Evolutionary conservation across 2,888 invertebrate species (phyloP).

Genomic region (Eurytoma californica): DNA sequence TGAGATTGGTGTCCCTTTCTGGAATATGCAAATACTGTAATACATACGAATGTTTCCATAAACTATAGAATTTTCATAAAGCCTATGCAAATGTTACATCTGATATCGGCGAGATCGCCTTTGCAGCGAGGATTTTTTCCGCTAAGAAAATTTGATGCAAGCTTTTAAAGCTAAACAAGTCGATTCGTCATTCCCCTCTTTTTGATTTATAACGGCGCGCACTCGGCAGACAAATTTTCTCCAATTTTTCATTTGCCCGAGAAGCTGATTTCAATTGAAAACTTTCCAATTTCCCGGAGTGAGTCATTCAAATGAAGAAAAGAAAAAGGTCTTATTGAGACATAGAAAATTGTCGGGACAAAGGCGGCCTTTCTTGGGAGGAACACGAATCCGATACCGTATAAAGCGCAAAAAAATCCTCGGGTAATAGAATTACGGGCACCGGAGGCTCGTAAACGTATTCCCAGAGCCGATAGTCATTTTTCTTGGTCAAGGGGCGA

Average conservation of each 20-base stretch:
- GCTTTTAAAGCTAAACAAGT: slow-evolving; percentile 48
- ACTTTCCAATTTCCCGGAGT: not conserved
- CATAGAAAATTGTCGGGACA: not conserved
- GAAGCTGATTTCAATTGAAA: not conserved
- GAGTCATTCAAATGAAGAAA: not conserved
- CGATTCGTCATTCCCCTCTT: slow-evolving; percentile 29
- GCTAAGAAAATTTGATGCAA: slow-evolving; percentile 44
- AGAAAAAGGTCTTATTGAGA: not conserved
- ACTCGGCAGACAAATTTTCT: not conserved
- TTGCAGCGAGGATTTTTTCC: slow-evolving; percentile 20
- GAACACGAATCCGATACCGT: slow-evolving; percentile 64
- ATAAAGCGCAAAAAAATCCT: slow-evolving; percentile 71
- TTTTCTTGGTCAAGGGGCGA: slow-evolving; percentile 75
- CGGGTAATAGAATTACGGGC: slow-evolving; percentile 74
- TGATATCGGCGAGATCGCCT: slow-evolving; percentile 67
- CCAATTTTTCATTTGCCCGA: slow-evolving; percentile 1
- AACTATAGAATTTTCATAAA: slow-evolving; percentile 76
- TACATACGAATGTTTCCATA: slow-evolving; percentile 75
- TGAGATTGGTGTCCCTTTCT: slow-evolving; percentile 74
- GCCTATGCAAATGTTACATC: slow-evolving; percentile 72
- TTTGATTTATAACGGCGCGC: slow-evolving; percentile 25
- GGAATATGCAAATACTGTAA: slow-evolving; percentile 75
- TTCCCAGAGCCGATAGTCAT: slow-evolving; percentile 74
- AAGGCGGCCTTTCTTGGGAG: slow-evolving; percentile 38
- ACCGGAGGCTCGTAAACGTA: slow-evolving; percentile 74